phyloP scores from a whole-genome alignment of 1,140 invertebrate genomes.

The Trichonephila clavipes region DNA sequence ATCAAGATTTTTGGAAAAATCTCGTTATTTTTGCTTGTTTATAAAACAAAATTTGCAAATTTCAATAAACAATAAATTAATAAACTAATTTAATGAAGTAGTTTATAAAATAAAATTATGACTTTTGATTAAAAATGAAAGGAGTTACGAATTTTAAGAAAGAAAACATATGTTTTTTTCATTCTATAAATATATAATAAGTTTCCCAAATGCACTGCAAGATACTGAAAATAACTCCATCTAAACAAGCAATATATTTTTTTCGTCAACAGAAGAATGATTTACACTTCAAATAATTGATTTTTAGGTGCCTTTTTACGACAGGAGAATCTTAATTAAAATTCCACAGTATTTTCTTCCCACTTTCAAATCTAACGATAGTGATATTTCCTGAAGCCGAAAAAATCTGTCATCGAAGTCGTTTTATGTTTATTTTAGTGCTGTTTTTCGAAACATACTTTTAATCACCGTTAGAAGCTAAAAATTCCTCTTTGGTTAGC shows the following conservation, averaged over 20 bases:
- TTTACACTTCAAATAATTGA: conserved; percentile 15
- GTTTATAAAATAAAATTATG: no score
- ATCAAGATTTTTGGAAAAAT: no score
- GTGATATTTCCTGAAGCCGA: no score
- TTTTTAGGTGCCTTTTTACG: conserved; percentile 10
- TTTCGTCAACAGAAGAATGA: not conserved
- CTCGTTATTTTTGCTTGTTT: no score
- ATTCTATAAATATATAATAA: not conserved
- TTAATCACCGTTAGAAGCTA: not conserved
- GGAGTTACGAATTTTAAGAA: no score
- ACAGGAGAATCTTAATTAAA: conserved; percentile 16
- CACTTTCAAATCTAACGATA: not conserved
- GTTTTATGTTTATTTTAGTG: not conserved
- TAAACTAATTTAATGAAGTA: no score
- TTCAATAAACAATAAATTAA: no score
- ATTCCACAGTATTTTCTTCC: not conserved
- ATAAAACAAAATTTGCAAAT: no score
- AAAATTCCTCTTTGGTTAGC: no score
- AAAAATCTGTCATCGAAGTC: not conserved
- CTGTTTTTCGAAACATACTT: not conserved
- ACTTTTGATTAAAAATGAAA: no score
- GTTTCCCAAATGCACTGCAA: not conserved
- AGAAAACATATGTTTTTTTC: not conserved
- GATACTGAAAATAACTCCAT: not conserved
- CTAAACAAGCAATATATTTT: not conserved